Base-by-base conservation (phyloP, 2,113 vertebrate species). In the Prionailurus viverrinus region DNA sequence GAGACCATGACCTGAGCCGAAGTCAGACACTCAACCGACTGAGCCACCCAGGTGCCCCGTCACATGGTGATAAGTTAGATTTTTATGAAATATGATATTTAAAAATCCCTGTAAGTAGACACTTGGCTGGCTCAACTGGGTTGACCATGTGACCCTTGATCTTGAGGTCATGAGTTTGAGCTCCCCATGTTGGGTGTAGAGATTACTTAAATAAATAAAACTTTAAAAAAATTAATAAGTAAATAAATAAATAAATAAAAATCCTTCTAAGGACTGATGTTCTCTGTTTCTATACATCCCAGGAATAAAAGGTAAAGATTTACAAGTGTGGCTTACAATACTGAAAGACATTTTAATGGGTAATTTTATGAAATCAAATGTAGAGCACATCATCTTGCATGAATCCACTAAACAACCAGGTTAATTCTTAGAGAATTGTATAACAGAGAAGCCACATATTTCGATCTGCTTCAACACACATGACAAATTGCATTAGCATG, bases 361-460 rank as follows among this genome's bases (percentile, higher is more conserved):
- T 25, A 51, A 58, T 51, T 66, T 51, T 89, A 45, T 68, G 18
- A 73, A 74, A 65, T 18, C 11, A 69, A 85, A 58, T 58, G 5
- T 51, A 81, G 13, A 95, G 33, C 23, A 58, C 0, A 53, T 61
- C 36, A 29, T 79, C 23, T 69, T 65, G 4, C 14, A 48, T 25
- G 21, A 95, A 39, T 89, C 15, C 9, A 58, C 51, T 74, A 39
- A 95, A 83, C 2, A 55, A 19, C 1, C 14, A 65, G n/a, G 41
- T 94, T 94, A 78, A 83, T 83, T 82, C 21, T 86, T 48, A 97
- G 33, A 95, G 11, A 96, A 73, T 66, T 94, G 18, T 79, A 68
- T 63, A 18, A 53, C 13, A 89, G 19, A 92, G 9, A 36, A 55
- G 25, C 7, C 39, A 61, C 25, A 73, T 63, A 45, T 63, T 89